Evolutionary conservation across 2,797 vertebrate genomes (phyloP), one percentile per base, ranked within the genome.

Genomic region (Sciurus vulgaris): DNA sequence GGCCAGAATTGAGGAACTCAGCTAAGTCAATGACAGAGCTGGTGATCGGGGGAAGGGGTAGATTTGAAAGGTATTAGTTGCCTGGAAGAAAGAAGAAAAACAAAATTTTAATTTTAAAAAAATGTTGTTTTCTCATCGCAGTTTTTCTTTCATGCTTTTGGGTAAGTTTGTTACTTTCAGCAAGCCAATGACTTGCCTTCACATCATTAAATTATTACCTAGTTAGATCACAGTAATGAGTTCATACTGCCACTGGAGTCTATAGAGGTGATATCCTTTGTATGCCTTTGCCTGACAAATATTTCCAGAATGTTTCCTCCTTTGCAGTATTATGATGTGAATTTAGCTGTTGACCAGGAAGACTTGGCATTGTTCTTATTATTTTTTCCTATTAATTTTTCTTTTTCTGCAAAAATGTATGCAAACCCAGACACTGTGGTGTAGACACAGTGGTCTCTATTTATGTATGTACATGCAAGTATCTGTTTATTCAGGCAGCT

Each of bases 241-340:
- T 93, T 51, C 33, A 20, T 38, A 14, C 59, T 20, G 28, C 15
- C 11, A 22, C 65, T 1, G 18, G 38, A 41, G 9, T 14, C 22
- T 51, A 14, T 18, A 2, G 69, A 38, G 54, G 17, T 28, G 17
- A 18, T 44, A 5, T 5, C 41, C 7, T 84, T 86, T 83, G 51
- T 92, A n/a, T 78, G 63, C 84, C 63, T 78, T 74, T 88, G 30
- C 78, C 20, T 38, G 65, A 84, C 81, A 91, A 90, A 85, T 54
- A 59, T 67, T 95, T 94, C 54, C 26, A 76, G 86, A 73, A 74
- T 86, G 8, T 44, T 84, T 95, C 72, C 12, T 86, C 61, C 51
- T 59, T 87, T 87, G 47, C 0, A 51, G 47, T 49, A 81, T 89
- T 28, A n/a, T 70, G 49, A 54, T 51, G 44, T 59, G 63, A 86